Percentiles rank a stretch among this genome's conserved stretches.
Evolutionary conservation across 2,888 invertebrate genomes (phyloP).

Genomic region (Torymus tubicola): DNA sequence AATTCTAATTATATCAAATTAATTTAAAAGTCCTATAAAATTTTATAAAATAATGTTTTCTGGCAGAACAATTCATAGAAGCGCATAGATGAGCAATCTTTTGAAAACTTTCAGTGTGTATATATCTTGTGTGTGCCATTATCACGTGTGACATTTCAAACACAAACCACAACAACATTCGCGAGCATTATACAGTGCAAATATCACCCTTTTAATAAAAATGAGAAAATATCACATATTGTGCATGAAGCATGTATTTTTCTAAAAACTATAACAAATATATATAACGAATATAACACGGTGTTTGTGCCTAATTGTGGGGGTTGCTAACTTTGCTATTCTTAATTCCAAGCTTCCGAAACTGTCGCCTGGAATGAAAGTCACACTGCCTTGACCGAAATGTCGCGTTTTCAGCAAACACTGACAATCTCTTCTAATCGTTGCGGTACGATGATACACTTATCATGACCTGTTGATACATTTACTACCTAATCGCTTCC

Average conservation of each 20-base stretch:
- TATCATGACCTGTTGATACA: slow-evolving; percentile 35
- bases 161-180: slow-evolving; percentile 20
- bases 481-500: slow-evolving; percentile 10
- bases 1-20: too few species aligned
- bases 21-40: not conserved
- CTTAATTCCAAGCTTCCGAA: slow-evolving; percentile 71
- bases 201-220: slow-evolving; percentile 9
- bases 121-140: slow-evolving; percentile 13
- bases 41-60: not conserved
- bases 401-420: slow-evolving; percentile 70
- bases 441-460: slow-evolving; percentile 62
- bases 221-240: slow-evolving; percentile 11
- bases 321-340: slow-evolving; percentile 39
- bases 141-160: slow-evolving; percentile 8
- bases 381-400: slow-evolving; percentile 73
- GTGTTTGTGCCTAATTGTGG: not conserved
- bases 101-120: slow-evolving; percentile 17
- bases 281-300: slow-evolving; percentile 1
- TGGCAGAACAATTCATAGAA: not conserved
- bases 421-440: slow-evolving; percentile 71
- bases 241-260: slow-evolving; percentile 45
- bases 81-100: not conserved
- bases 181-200: slow-evolving; percentile 17
- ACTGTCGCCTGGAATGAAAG: slow-evolving; percentile 72
- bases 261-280: slow-evolving; percentile 4